A percentile compares a stretch with the other conserved stretches of the same genome.
Evolutionary conservation across 1,140 invertebrate genomes (phyloP).

Genomic region (Ceratoteleas bidentatus): DNA sequence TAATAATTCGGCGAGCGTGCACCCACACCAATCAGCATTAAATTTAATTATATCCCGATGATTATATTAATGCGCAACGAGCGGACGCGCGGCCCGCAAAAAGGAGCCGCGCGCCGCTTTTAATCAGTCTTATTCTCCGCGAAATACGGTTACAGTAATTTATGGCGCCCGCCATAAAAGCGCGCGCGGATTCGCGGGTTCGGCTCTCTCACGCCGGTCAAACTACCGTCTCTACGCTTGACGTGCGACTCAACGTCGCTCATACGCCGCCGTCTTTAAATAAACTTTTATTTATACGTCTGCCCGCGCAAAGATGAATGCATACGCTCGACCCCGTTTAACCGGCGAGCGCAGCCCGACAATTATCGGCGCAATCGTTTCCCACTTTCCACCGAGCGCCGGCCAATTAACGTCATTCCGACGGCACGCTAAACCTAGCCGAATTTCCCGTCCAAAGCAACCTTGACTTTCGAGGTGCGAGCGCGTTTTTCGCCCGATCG

Average conservation of each 20-base stretch:
- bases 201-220: too few relatives aligned
- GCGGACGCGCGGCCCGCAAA: too few relatives aligned
- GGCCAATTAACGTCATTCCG: too few relatives aligned
- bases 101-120: too few relatives aligned
- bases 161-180: too few relatives aligned
- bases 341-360: slow-evolving; percentile 34
- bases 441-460: too few relatives aligned
- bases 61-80: slow-evolving; percentile 48
- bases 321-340: slow-evolving; percentile 69
- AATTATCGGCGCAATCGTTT: slow-evolving; percentile 56
- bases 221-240: slow-evolving; percentile 54
- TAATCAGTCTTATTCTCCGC: slow-evolving; percentile 80
- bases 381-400: too few relatives aligned
- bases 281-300: slow-evolving; percentile 81
- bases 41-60: slow-evolving; percentile 60
- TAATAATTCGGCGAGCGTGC: slow-evolving; percentile 48
- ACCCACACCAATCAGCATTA: slow-evolving; percentile 51
- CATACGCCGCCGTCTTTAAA: slow-evolving; percentile 80
- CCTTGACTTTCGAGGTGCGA: too few relatives aligned
- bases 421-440: too few relatives aligned
- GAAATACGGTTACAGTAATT: too few relatives aligned
- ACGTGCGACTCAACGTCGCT: slow-evolving; percentile 58
- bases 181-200: too few relatives aligned
- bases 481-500: too few relatives aligned
- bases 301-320: slow-evolving; percentile 74